Conservation (phyloP, 2,888 invertebrate species). For the Dryobota labecula region DNA sequence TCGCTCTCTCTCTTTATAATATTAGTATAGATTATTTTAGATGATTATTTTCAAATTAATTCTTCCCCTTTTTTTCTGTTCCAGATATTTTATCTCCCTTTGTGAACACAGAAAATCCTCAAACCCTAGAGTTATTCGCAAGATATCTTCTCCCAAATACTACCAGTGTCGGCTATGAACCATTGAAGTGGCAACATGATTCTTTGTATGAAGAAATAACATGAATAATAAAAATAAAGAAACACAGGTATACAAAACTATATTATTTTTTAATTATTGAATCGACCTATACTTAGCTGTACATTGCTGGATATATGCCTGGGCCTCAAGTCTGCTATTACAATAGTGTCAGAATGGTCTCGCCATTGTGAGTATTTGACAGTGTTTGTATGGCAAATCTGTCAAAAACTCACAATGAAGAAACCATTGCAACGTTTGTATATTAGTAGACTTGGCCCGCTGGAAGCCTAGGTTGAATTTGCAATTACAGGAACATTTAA, state of each 20-base stretch:
- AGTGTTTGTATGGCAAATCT: too few species aligned
- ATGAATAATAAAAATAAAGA: constrained; percentile 53
- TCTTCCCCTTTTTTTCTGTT: constrained; percentile 65
- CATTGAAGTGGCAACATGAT: constrained; percentile 94
- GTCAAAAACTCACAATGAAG: too few species aligned
- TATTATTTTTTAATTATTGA: background rate
- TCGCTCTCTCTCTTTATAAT: too few species aligned
- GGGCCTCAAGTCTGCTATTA: too few species aligned
- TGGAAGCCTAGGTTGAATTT: too few species aligned
- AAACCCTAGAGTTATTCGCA: constrained; percentile 97
- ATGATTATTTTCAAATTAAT: background rate
- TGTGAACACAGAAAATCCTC: constrained; percentile 88
- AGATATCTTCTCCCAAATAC: constrained; percentile 96
- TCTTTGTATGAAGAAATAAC: constrained; percentile 85
- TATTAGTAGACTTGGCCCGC: too few species aligned
- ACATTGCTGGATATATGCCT: background rate
- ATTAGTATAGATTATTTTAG: too few species aligned
- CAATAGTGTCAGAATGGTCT: too few species aligned
- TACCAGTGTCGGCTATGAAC: constrained; percentile 97
- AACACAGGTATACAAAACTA: background rate
- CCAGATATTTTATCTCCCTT: constrained; percentile 92
- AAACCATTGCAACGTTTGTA: too few species aligned
- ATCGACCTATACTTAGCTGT: background rate
- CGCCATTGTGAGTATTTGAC: too few species aligned
- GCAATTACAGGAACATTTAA: too few species aligned